Evolutionary conservation across 2,113 vertebrate genomes (phyloP).

Genomic region (Asarcornis scutulata): DNA sequence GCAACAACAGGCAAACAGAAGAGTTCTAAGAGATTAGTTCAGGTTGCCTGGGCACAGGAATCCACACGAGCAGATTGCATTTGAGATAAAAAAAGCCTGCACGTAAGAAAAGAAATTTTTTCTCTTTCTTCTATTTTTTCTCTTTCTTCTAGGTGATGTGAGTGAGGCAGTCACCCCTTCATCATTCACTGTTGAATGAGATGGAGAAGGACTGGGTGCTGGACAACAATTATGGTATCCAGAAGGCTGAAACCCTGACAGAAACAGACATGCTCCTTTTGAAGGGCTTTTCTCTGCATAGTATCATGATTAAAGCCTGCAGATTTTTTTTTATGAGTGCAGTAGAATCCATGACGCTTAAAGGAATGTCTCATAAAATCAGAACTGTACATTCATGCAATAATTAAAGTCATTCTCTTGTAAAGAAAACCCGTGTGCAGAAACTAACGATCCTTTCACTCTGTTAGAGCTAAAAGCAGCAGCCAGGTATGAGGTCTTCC

Average conservation of each 20-base stretch:
- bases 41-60: conserved; percentile 20
- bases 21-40: conserved; percentile 24
- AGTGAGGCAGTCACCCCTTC: neutral
- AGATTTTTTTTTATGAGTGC: neutral
- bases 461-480: neutral
- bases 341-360: neutral
- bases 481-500: neutral
- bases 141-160: neutral
- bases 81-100: neutral
- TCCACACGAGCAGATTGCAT: neutral
- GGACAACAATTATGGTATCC: neutral
- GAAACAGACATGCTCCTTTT: neutral
- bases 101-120: neutral
- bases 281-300: neutral
- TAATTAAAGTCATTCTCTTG: neutral
- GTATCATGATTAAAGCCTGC: neutral
- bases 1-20: neutral
- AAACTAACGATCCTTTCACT: neutral
- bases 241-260: neutral
- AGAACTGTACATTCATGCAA: neutral
- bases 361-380: neutral
- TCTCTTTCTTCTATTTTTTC: neutral
- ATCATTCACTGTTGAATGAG: neutral
- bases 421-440: neutral
- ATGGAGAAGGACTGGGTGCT: neutral